Base-by-base conservation (phyloP, 2,888 invertebrate species). In the Ypsolopha sequella region DNA sequence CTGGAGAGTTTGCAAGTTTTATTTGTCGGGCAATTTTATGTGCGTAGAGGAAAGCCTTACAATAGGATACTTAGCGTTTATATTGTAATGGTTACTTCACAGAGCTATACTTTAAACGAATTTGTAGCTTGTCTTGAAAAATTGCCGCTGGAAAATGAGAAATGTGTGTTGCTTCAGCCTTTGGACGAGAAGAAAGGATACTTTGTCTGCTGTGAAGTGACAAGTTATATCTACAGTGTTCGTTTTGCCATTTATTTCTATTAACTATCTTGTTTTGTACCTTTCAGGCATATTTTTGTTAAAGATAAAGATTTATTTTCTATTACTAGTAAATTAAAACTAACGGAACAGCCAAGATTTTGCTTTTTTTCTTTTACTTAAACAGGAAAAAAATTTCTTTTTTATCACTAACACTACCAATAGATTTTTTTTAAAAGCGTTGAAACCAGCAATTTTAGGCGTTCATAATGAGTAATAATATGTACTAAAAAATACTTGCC, bases 401-500 rank as follows among this genome's bases (percentile, higher is more conserved):
- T 24, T 24, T 24, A 24, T 4, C 24, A 24, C 24, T 24, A 3
- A 24, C 24, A 24, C 24, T 3, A 24, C n/a, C 2, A 24, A 24
- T 24, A 24, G 24, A 24, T n/a, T n/a, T n/a, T n/a, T n/a, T n/a
- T n/a, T n/a, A n/a, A n/a, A n/a, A n/a, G n/a, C n/a, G n/a, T n/a
- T n/a, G n/a, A n/a, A n/a, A n/a, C n/a, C n/a, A n/a, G n/a, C n/a
- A n/a, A n/a, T n/a, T n/a, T n/a, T n/a, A n/a, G n/a, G n/a, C n/a
- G n/a, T n/a, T n/a, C n/a, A n/a, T n/a, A n/a, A n/a, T n/a, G n/a
- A n/a, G n/a, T n/a, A n/a, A n/a, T n/a, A n/a, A n/a, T n/a, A n/a
- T n/a, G n/a, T n/a, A n/a, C n/a, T n/a, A 43, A 38, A 24, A 36
- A 41, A 14, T 53, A 74, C 88, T 82, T 89, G 98, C 98, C 98